Evolutionary conservation across 2,888 invertebrate species (phyloP), one percentile per base, ranked within the genome.

Genomic region (Lithophane ornitopus): DNA sequence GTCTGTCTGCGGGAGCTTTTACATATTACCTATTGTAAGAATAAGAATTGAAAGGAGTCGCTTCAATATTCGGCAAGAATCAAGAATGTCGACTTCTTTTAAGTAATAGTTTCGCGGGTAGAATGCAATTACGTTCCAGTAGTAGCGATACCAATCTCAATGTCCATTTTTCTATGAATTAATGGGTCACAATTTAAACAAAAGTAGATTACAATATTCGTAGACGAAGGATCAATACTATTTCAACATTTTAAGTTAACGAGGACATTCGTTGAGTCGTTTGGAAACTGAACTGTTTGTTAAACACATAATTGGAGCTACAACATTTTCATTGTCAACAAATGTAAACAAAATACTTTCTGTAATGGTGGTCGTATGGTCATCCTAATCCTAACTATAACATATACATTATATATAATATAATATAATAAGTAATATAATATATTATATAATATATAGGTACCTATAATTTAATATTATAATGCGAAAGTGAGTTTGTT

Each of bases 311-410:
- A 78, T 52, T 46, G n/a, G 19, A 54, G 26, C 11, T 76, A 22
- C 39, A 79, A 22, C 9, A 46, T 46, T 70, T 62, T 54, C 39
- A 62, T 39, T 54, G 46, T 62, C n/a, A 54, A 26, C 7, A 12
- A 70, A 39, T 46, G n/a, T 71, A 61, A 70, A 71, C 66, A 49
- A 65, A 76, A 66, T 28, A 58, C 14, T 70, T 39, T 70, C 2
- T 16, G n/a, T 28, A 44, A 68, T 59, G 7, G 14, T 26, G 9
- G 52, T 26, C 26, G 22, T 0, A 26, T 1, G 22, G n/a, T n/a
- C n/a, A n/a, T n/a, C 34, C 34, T 34, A 34, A 34, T 34, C 34
- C 2, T 34, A 34, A 34, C 34, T 34, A 34, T 34, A n/a, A n/a
- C n/a, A 34, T 34, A 34, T 34, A 34, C 34, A n/a, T n/a, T 2